phyloP scores from a whole-genome alignment of 37 sponge, comb jelly and placozoan genomes.

The Cladorhizidae sp. region DNA sequence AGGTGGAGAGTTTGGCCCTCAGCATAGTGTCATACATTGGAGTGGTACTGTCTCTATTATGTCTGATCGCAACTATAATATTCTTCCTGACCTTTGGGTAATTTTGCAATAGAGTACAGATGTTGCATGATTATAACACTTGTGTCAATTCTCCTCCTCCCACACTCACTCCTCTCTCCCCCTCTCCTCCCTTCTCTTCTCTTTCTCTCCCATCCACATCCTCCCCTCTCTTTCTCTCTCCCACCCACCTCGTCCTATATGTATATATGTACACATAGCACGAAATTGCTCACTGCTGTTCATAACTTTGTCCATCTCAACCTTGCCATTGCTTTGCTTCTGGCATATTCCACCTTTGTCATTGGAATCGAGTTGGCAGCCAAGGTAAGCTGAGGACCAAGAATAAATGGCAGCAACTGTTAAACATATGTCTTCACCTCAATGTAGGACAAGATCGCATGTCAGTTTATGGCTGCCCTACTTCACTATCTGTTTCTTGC shows the following conservation, averaged over 20 bases:
- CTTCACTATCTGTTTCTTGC: conserved; percentile 66
- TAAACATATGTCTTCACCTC: neutral
- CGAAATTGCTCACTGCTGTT: conserved; percentile 24
- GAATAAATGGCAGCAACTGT: too few relatives aligned
- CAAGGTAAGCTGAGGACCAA: neutral
- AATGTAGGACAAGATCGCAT: too few relatives aligned
- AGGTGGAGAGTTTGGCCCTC: neutral
- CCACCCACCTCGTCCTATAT: neutral
- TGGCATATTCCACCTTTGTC: conserved; percentile 19
- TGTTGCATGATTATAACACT: too few relatives aligned
- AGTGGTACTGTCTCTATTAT: conserved; percentile 18
- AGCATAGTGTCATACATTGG: conserved; percentile 40
- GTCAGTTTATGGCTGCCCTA: conserved; percentile 48
- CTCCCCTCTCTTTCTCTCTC: too few relatives aligned
- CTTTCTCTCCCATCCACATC: neutral
- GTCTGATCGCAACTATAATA: conserved; percentile 21
- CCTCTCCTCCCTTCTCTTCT: too few relatives aligned
- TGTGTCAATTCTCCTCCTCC: too few relatives aligned
- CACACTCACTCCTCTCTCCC: too few relatives aligned
- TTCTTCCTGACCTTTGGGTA: conserved; percentile 45
- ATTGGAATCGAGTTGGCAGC: conserved; percentile 22
- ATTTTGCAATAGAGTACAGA: too few relatives aligned
- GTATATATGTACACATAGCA: neutral
- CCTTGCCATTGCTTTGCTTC: conserved; percentile 22
- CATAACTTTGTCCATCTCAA: conserved; percentile 43